A percentile compares a stretch with the other conserved stretches of the same genome.
Evolutionary conservation across 2,888 invertebrate genomes (phyloP).

Genomic region (Macrosoma leucophasiata): DNA sequence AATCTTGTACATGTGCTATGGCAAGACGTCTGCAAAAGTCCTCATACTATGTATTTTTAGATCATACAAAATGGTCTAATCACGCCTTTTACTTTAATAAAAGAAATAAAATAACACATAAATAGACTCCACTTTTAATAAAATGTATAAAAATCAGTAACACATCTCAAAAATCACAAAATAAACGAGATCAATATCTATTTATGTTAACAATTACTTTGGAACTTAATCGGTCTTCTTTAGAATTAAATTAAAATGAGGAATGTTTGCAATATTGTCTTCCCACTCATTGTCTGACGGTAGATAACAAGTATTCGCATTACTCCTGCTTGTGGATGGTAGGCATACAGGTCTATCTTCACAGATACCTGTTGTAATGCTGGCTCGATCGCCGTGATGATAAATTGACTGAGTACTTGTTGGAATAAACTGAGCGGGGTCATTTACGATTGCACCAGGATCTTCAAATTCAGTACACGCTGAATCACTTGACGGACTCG

Average conservation of each 20-base stretch:
- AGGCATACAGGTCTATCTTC: slow-evolving; percentile 5
- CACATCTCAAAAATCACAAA: too few species aligned
- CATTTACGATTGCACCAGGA: slow-evolving; percentile 6
- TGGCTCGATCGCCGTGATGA: slow-evolving; percentile 4
- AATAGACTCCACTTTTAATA: slow-evolving; percentile 1
- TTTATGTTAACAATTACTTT: too few species aligned
- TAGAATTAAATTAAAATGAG: slow-evolving; percentile 9
- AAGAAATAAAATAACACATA: slow-evolving; percentile 1
- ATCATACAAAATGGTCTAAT: not conserved
- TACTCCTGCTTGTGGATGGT: slow-evolving; percentile 6
- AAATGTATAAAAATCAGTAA: not conserved
- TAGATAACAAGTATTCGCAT: slow-evolving; percentile 3
- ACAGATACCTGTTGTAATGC: slow-evolving; percentile 1
- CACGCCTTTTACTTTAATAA: slow-evolving; percentile 1
- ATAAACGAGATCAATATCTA: too few species aligned
- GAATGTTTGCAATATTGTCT: slow-evolving; percentile 7
- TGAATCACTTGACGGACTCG: slow-evolving; percentile 7
- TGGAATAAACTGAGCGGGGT: slow-evolving; percentile 6
- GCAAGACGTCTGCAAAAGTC: slow-evolving; percentile 2
- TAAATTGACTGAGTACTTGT: slow-evolving; percentile 6
- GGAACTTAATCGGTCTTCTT: too few species aligned
- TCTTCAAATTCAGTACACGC: slow-evolving; percentile 5
- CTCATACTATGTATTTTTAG: slow-evolving; percentile 1
- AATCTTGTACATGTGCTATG: slow-evolving; percentile 1
- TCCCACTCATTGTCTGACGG: slow-evolving; percentile 8